Evolutionary conservation across 2,797 vertebrate genomes (phyloP).

Genomic region (Allobates femoralis): DNA sequence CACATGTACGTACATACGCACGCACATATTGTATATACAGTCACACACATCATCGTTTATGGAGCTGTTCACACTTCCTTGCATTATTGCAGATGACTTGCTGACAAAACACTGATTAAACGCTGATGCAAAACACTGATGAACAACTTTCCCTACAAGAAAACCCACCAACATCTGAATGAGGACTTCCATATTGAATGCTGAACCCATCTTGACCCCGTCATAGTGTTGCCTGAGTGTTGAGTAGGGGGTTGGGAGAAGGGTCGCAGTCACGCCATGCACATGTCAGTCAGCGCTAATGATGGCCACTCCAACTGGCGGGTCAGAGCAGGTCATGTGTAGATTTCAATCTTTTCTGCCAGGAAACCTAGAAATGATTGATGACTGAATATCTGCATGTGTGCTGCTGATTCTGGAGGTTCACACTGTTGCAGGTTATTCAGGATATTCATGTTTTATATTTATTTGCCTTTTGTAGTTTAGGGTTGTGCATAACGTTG

Average conservation of each 20-base stretch:
- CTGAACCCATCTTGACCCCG: background rate
- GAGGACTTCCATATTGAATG: background rate
- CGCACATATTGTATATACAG: no score
- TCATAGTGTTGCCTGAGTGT: background rate
- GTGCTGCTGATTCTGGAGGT: background rate
- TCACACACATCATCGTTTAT: no score
- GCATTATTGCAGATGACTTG: no score
- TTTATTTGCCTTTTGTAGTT: background rate
- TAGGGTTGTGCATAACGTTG: background rate
- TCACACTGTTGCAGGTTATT: background rate
- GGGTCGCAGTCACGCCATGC: background rate
- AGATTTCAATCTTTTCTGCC: background rate
- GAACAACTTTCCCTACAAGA: no score
- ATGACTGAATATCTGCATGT: background rate
- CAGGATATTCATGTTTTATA: background rate
- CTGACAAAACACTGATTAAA: no score
- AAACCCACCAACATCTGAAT: no score
- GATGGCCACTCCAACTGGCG: background rate
- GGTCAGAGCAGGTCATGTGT: background rate
- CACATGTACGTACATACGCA: no score
- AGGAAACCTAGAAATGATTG: background rate
- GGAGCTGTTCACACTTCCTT: no score
- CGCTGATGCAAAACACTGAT: no score
- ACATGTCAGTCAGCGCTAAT: background rate
- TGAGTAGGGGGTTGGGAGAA: background rate